Percentiles rank a stretch among this genome's conserved stretches.
These are phyloP conservation scores for Idaea biselata DNA, from an alignment of 2,888 invertebrate species.

Conservation along the genomic window DNA sequence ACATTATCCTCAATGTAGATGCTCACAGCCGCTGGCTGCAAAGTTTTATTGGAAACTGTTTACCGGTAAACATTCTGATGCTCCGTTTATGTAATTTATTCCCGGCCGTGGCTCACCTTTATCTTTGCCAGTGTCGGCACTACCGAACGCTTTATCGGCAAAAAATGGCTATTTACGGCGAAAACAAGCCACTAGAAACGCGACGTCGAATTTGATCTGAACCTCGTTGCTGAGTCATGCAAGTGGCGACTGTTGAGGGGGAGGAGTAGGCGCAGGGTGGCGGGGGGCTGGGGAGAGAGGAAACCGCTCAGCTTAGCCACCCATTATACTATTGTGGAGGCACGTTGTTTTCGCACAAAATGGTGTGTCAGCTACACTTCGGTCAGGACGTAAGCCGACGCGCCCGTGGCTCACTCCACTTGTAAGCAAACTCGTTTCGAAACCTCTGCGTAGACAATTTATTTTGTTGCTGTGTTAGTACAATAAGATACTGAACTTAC, in stretches of 20 bases:
- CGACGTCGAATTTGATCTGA: conserved; percentile 73
- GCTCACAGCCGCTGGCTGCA: conserved; percentile 33
- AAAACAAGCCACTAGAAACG: conserved; percentile 67
- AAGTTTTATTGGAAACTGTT: conserved; percentile 55
- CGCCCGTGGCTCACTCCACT: conserved; percentile 29
- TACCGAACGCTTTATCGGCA: conserved; percentile 59
- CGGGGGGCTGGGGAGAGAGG: conserved; percentile 38
- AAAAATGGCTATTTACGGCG: conserved; percentile 57
- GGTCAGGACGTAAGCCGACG: conserved; percentile 41
- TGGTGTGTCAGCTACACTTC: conserved; percentile 64
- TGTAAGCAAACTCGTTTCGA: conserved; percentile 30
- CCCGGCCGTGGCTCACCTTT: conserved; percentile 49
- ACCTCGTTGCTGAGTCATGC: conserved; percentile 70
- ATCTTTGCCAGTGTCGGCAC: conserved; percentile 54
- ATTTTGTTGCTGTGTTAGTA: conserved; percentile 37
- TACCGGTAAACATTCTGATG: conserved; percentile 35
- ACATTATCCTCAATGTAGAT: conserved; percentile 30
- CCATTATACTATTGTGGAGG: conserved; percentile 73
- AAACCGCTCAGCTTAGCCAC: conserved; percentile 67
- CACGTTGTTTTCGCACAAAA: conserved; percentile 72
- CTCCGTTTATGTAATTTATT: conserved; percentile 42
- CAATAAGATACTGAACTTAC: neutral
- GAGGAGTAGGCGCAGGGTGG: conserved; percentile 28
- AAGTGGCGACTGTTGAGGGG: conserved; percentile 50
- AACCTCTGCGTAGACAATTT: conserved; percentile 50